Evolutionary conservation across 2,888 invertebrate species (phyloP), one percentile per base, ranked within the genome.

Genomic region (Polyommatus iphigenia): DNA sequence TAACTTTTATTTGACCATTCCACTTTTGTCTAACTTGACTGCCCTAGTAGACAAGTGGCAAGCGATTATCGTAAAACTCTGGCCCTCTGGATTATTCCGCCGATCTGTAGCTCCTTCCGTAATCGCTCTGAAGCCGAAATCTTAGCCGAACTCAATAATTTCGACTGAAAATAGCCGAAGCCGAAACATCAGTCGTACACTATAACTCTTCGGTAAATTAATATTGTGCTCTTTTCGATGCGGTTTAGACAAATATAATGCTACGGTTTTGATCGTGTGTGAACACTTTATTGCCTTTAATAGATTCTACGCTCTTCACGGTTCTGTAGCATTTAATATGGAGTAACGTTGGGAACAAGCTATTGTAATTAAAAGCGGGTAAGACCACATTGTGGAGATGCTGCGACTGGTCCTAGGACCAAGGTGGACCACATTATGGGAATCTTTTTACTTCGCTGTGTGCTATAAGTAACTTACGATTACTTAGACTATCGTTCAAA

Each of bases 171-270:
- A 5, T 18, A 54, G 18, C 54, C 18, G 54, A 54, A 54, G 54
- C 54, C 54, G 54, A 54, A 54, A 18, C 18, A 18, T 5, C 5
- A 18, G 5, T 54, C 18, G 18, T 5, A 54, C 54, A 54, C 54
- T 54, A 54, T 54, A 54, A 18, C 4, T 54, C 18, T 54, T 54
- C 5, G 54, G 54, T 54, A 54, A 18, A 54, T 88, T 36, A 46
- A n/a, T 76, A 67, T 29, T 67, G 18, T 50, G 72, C 76, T 8
- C 8, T 15, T 36, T 24, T 85, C 77, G 71, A 78, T 78, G 80
- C 80, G 82, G 87, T 88, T 88, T 88, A 86, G 89, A 84, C 90
- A 91, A 91, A 91, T 89, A 91, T 85, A 86, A 86, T 85, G 89
- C 84, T 89, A 88, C 85, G 87, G 87, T 88, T 89, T 88, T 86